phyloP scores from a whole-genome alignment of 2,888 invertebrate species.

The Chrysina gloriosa region DNA sequence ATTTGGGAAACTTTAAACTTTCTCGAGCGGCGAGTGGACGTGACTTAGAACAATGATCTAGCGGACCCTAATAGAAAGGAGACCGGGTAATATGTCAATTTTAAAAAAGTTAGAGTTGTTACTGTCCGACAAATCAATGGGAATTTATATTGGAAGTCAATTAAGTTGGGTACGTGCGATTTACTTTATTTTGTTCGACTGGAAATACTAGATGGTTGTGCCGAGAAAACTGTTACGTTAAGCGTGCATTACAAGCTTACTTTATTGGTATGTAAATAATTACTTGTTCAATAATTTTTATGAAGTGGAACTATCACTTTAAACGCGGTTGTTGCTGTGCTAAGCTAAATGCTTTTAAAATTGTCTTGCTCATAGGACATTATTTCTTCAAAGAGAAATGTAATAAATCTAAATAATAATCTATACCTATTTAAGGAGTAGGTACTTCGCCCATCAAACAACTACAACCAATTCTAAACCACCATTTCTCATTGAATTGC shows the following conservation, averaged over 20 bases:
- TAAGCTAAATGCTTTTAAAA: no score
- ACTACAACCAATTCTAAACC: no score
- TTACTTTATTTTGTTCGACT: neutral
- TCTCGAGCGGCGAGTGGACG: constrained; percentile 22
- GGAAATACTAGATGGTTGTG: neutral
- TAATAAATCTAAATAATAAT: no score
- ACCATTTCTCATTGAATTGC: no score
- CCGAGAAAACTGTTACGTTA: no score
- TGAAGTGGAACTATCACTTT: no score
- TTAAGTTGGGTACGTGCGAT: neutral
- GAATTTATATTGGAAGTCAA: neutral
- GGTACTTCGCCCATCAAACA: no score
- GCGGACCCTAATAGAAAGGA: constrained; percentile 26
- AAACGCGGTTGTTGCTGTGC: no score
- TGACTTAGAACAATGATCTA: constrained; percentile 35
- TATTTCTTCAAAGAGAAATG: no score
- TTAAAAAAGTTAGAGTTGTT: constrained; percentile 23
- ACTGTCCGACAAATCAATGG: constrained; percentile 9
- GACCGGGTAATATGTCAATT: constrained; percentile 28
- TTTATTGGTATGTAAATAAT: neutral
- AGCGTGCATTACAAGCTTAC: neutral
- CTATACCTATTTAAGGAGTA: no score
- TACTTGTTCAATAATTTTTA: no score
- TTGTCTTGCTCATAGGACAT: no score
- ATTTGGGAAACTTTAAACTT: constrained; percentile 30